These are phyloP conservation scores for Carlito syrichta DNA, from an alignment of 2,113 vertebrate genomes.

Conservation along the genomic window DNA sequence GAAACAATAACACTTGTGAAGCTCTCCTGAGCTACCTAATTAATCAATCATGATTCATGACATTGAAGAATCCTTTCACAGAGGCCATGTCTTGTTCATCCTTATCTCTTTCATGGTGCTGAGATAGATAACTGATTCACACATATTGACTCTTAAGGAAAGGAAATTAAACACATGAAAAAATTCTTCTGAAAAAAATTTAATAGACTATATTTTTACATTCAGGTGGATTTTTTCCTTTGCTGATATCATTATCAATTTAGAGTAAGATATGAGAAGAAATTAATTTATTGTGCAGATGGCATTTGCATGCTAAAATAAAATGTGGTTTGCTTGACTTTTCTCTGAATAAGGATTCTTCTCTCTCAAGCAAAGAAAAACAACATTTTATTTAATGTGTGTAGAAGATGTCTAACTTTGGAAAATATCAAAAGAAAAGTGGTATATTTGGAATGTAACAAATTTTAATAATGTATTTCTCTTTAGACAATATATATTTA, in stretches of 20 bases:
- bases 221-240: neutral
- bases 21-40: neutral
- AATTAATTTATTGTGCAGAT: neutral
- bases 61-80: neutral
- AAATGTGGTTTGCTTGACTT: neutral
- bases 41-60: slow-evolving; percentile 3
- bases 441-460: neutral
- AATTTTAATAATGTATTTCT: neutral
- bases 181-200: neutral
- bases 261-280: neutral
- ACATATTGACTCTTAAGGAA: neutral
- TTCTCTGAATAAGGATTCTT: neutral
- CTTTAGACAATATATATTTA: neutral
- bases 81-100: neutral
- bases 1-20: neutral
- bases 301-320: slow-evolving; percentile 30
- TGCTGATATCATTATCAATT: neutral
- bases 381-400: neutral
- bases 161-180: slow-evolving; percentile 41
- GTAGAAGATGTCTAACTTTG: neutral
- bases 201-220: neutral
- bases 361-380: neutral
- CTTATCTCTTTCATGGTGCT: neutral
- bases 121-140: neutral
- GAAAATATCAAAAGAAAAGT: neutral